A percentile compares a stretch with the other conserved stretches of the same genome.
Evolutionary conservation across 2,113 vertebrate genomes (phyloP).

Genomic region (Gorsachius goisagi): DNA sequence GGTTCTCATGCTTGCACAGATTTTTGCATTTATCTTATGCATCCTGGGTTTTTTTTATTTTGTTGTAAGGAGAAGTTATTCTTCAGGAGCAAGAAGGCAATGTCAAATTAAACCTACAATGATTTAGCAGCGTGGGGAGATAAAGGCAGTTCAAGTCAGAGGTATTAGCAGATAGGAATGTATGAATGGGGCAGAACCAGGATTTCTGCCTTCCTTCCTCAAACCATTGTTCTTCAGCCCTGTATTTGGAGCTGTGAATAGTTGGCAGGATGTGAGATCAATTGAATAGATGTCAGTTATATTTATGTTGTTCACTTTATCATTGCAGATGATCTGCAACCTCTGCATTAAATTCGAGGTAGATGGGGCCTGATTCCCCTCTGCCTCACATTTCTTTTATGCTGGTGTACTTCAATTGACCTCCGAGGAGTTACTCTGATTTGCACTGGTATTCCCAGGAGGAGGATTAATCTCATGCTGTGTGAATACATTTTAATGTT

Average conservation of each 20-base stretch:
- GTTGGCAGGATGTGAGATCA: constrained; percentile 32
- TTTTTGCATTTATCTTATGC: neutral
- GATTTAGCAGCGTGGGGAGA: neutral
- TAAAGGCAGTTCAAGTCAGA: neutral
- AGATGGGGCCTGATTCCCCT: neutral
- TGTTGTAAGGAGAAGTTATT: neutral
- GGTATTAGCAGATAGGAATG: neutral
- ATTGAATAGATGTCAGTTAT: constrained; percentile 36
- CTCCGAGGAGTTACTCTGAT: constrained; percentile 28
- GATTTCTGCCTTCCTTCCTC: constrained; percentile 39
- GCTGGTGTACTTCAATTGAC: neutral
- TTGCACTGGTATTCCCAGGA: constrained; percentile 1
- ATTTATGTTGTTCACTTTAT: constrained; percentile 19
- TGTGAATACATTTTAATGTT: constrained; percentile 5
- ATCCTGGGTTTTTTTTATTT: neutral
- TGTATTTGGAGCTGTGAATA: constrained; percentile 22
- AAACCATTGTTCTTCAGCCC: constrained; percentile 33
- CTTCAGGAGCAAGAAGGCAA: neutral
- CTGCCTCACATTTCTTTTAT: neutral
- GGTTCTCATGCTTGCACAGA: neutral
- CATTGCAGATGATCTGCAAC: constrained; percentile 37
- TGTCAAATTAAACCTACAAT: neutral
- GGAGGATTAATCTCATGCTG: neutral
- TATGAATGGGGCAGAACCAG: neutral
- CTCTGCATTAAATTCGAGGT: constrained; percentile 30